Evolutionary conservation across 64 coral and sea anemone species (phyloP), one percentile per base, ranked within the genome.

Genomic region (Actinia tenebrosa): DNA sequence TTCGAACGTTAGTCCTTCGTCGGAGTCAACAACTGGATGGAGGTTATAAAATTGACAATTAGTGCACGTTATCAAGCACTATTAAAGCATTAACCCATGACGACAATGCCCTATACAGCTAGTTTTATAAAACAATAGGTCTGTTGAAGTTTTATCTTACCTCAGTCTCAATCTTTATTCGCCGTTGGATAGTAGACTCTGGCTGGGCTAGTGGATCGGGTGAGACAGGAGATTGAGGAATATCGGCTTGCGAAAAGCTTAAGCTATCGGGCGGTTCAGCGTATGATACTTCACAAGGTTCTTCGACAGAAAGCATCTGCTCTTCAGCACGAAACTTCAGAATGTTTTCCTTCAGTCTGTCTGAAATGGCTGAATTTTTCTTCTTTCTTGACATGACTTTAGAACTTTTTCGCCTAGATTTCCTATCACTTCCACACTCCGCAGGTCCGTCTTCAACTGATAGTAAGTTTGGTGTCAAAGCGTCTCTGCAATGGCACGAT

Each of bases 311-410:
- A 44, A 96, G 60, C 81, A 92, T 83, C 88, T 90, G 91, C n/a
- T 83, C 94, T 46, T 96, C 94, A 16, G 91, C 89, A 25, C 94
- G 91, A 79, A 80, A 96, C 56, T 90, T 96, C 78, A 87, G 17
- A 53, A 96, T 96, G 66, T 96, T 96, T 88, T 96, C 94, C 47
- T 89, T 87, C 2, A 96, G 88, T 64, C 91, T 92, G 45, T 96
- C 94, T n/a, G 94, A 93, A 19, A 68, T 60, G 75, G 45, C 91
- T 11, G 75, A 44, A 18, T 59, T 61, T 77, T 90, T 89, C 50
- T 84, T 94, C 11, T 85, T 89, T 52, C 80, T 83, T 42, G 82
- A 84, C 43, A 87, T 88, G 56, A 45, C 64, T 52, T 89, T 89
- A 26, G 91, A 88, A 3, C 83, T 30, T 80, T 96, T 96, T n/a